Percentiles rank a stretch among this genome's conserved stretches.
phyloP scores from a whole-genome alignment of 1,140 invertebrate species.

The Bombus soroeensis region DNA sequence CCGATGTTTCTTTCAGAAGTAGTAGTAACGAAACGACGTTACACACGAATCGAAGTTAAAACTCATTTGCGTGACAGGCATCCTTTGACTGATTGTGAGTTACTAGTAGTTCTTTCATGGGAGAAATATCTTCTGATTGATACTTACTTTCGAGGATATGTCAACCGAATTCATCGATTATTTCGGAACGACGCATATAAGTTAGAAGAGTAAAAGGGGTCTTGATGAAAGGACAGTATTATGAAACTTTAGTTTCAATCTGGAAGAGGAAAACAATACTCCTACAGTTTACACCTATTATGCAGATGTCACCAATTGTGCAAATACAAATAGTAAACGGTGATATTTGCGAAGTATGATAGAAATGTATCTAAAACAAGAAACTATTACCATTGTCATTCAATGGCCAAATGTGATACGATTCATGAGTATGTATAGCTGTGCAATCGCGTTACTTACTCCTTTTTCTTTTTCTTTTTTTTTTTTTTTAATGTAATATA shows the following conservation, averaged over 20 bases:
- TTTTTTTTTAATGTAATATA: slow-evolving; percentile 2
- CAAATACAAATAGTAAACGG: background rate
- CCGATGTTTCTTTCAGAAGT: background rate
- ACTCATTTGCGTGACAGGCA: background rate
- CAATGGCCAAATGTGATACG: slow-evolving; percentile 14
- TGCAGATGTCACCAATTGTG: background rate
- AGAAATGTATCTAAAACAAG: background rate
- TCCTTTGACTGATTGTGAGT: background rate
- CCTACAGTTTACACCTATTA: background rate
- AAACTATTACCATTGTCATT: slow-evolving; percentile 9
- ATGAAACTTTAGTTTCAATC: background rate
- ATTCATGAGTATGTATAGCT: slow-evolving; percentile 1
- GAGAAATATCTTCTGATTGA: background rate
- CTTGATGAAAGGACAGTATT: slow-evolving; percentile 23
- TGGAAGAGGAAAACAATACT: slow-evolving; percentile 9
- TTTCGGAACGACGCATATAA: background rate
- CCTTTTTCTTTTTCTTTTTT: background rate
- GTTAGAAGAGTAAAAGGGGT: background rate
- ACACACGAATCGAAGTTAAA: slow-evolving; percentile 16
- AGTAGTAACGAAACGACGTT: slow-evolving; percentile 14
- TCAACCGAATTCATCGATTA: background rate
- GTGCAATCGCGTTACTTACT: slow-evolving; percentile 33
- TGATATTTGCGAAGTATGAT: background rate
- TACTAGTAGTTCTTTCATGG: background rate
- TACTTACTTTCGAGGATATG: slow-evolving; percentile 20